Evolutionary conservation across 1,140 invertebrate species (phyloP).

Genomic region (Scaptodrosophila lebanonensis): DNA sequence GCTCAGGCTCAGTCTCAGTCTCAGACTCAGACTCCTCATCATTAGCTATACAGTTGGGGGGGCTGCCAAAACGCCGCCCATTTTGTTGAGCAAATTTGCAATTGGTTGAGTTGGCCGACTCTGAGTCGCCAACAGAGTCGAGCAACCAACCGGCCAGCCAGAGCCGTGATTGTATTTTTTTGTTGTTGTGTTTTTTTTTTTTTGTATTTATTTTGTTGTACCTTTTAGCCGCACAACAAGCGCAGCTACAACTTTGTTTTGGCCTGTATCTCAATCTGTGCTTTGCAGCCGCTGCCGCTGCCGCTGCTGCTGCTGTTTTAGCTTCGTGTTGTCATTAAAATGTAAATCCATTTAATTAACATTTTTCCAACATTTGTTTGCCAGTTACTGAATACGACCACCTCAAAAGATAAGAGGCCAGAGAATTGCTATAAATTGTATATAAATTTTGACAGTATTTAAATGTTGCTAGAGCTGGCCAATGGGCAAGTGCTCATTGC

Average conservation of each 20-base stretch:
- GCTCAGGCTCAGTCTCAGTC: too few relatives aligned
- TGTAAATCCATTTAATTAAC: slow-evolving; percentile 74
- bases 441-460: slow-evolving; percentile 56
- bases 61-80: slow-evolving; percentile 59
- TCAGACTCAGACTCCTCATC: too few relatives aligned
- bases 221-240: background rate
- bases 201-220: slow-evolving; percentile 1
- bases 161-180: slow-evolving; percentile 1
- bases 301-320: slow-evolving; percentile 30
- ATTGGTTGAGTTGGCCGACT: slow-evolving; percentile 44
- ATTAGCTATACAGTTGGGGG: too few relatives aligned
- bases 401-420: slow-evolving; percentile 46
- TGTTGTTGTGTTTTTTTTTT: background rate
- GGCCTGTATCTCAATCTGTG: slow-evolving; percentile 57
- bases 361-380: slow-evolving; percentile 27
- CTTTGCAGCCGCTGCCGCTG: background rate
- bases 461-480: slow-evolving; percentile 31
- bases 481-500: slow-evolving; percentile 13
- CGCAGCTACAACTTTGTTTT: slow-evolving; percentile 28
- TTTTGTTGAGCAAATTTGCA: slow-evolving; percentile 71
- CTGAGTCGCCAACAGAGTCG: slow-evolving; percentile 14
- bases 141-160: background rate
- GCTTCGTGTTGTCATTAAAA: slow-evolving; percentile 72
- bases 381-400: slow-evolving; percentile 36
- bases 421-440: slow-evolving; percentile 70